Percentiles rank a stretch among this genome's conserved stretches.
Evolutionary conservation across 2,113 vertebrate species (phyloP).

Genomic region (Hyaena hyaena): DNA sequence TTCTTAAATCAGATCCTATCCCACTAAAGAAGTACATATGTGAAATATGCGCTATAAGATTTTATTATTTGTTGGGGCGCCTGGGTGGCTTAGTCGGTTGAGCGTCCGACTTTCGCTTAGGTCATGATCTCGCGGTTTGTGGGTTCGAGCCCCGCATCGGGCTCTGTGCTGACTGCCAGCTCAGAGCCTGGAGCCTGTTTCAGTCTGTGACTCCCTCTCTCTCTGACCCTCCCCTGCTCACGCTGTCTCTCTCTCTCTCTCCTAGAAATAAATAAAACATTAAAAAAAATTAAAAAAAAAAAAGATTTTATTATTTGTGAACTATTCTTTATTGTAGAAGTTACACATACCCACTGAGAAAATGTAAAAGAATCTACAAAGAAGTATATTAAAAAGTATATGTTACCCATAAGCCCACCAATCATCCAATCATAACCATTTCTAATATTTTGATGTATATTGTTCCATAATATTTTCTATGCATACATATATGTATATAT

Average conservation of each 20-base stretch:
- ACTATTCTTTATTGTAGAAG: not conserved
- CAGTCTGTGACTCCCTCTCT: too few relatives aligned
- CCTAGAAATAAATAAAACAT: too few relatives aligned
- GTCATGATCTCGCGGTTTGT: too few relatives aligned
- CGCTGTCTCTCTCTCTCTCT: too few relatives aligned
- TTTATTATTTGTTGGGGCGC: not conserved
- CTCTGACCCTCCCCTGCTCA: too few relatives aligned
- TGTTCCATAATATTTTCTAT: constrained; percentile 13
- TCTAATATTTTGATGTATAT: not conserved
- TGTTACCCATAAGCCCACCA: not conserved
- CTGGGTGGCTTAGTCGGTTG: too few relatives aligned
- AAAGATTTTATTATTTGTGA: not conserved
- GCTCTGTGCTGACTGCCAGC: too few relatives aligned
- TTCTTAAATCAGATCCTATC: not conserved
- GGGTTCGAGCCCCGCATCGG: too few relatives aligned
- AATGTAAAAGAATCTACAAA: not conserved
- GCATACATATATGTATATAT: not conserved
- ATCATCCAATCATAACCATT: not conserved
- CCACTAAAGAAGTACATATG: not conserved
- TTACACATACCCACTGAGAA: not conserved
- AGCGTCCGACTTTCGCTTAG: too few relatives aligned
- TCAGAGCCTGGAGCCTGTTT: too few relatives aligned
- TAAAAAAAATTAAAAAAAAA: too few relatives aligned
- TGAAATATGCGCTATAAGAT: not conserved
- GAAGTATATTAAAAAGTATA: not conserved